Base-by-base conservation (phyloP, 23 tunicate genomes). In the Styela clava region DNA sequence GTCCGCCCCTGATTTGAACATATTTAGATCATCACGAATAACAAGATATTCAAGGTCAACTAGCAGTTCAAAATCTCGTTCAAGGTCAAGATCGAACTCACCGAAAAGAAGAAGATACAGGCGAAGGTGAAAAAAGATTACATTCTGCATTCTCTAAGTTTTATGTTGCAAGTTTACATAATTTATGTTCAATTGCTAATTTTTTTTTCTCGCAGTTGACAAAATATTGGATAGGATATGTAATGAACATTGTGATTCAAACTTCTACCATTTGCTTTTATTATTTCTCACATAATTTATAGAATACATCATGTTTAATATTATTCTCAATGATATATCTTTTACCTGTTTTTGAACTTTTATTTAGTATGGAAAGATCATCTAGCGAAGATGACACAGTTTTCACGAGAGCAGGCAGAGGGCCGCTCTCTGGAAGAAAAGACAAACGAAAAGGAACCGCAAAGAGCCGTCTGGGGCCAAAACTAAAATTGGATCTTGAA, bases 21-120 rank as follows among this genome's bases (percentile, higher is more conserved):
- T 44, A 44, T 44, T 44, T 12, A 44, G 56, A 44, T 7, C 56
- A 44, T 44, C 56, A 44, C 56, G 56, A 44, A 5, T 44, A 12
- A 44, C 81, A 19, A 35, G 31, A 44, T 35, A 76, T 52, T 76
- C 81, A 44, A 34, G 64, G 35, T 33, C 83, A 0, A 61, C 73
- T 9, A 63, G 73, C 2, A 79, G 83, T 62, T 64, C 73, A 7
- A 79, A 3, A 1, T 84, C 95, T 20, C 72, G 89, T 1, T 87
- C 92, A 32, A 74, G 92, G 62, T 89, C 95, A 34, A 28, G 89
- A 35, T 89, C 95, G 18, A 18, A 77, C 70, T 91, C 97, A 2
- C 97, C 97, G 3, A 91, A 86, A 37, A 64, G 87, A 69, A 86
- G 85, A 35, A 61, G 97, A 21, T 74, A 24, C 64, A 79, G 79